Evolutionary conservation across 2,888 invertebrate genomes (phyloP).

Genomic region (Alcis repandata): DNA sequence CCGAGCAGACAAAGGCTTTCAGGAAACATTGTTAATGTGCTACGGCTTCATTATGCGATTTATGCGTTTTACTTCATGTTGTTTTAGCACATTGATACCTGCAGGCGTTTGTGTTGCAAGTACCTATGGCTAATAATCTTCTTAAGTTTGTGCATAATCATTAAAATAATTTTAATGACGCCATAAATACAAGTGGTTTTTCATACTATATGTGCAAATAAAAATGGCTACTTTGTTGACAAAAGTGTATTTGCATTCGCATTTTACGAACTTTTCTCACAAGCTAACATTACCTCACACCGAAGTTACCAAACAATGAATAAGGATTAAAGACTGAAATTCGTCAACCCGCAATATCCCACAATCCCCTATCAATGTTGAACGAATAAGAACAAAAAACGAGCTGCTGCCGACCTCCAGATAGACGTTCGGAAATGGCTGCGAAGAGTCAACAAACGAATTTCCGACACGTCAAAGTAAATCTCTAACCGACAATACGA

Average conservation of each 20-base stretch:
- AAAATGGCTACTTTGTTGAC: too few species aligned
- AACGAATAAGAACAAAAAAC: constrained; percentile 57
- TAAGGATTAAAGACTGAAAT: neutral
- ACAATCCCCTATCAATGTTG: constrained; percentile 54
- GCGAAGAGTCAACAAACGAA: constrained; percentile 80
- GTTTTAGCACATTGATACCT: neutral
- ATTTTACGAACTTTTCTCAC: too few species aligned
- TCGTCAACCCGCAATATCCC: constrained; percentile 17
- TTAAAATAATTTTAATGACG: too few species aligned
- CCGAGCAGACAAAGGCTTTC: constrained; percentile 81
- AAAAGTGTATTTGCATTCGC: too few species aligned
- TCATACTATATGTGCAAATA: too few species aligned
- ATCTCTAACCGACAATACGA: constrained; percentile 83
- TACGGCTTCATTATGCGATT: constrained; percentile 69
- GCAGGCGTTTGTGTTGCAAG: neutral
- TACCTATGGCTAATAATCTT: too few species aligned
- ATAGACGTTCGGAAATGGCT: constrained; percentile 65
- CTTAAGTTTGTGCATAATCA: too few species aligned
- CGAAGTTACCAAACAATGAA: neutral
- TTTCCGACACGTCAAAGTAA: constrained; percentile 83
- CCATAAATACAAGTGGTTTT: too few species aligned
- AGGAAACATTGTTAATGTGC: constrained; percentile 79
- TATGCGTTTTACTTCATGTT: neutral
- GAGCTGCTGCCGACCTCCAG: constrained; percentile 52
- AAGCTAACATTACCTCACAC: too few species aligned